Evolutionary conservation across 2,113 vertebrate species (phyloP).

Genomic region (Anarhynchus alexandrinus): DNA sequence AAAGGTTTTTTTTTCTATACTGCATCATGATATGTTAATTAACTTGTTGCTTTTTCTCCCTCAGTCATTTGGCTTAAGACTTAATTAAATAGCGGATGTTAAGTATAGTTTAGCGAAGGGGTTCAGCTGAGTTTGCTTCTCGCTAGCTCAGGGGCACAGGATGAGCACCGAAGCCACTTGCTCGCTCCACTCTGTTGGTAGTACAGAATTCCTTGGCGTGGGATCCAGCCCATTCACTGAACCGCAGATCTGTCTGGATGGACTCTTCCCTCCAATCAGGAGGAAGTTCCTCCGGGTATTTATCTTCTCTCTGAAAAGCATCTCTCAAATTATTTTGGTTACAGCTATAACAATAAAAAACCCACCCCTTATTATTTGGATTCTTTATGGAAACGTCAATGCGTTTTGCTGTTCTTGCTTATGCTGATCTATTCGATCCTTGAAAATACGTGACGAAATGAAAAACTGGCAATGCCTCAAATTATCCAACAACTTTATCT

Average conservation of each 20-base stretch:
- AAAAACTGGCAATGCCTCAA: not conserved
- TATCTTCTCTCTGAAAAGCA: not conserved
- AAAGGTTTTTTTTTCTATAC: not conserved
- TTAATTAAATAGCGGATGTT: not conserved
- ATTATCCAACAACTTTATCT: not conserved
- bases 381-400: not conserved
- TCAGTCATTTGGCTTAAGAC: not conserved
- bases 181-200: rapidly evolving
- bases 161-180: not conserved
- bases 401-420: not conserved
- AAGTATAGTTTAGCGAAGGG: not conserved
- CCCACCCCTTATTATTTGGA: not conserved
- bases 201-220: not conserved
- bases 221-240: not conserved
- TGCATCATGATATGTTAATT: not conserved
- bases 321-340: not conserved
- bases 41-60: not conserved
- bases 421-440: not conserved
- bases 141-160: not conserved
- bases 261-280: not conserved
- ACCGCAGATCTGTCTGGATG: not conserved
- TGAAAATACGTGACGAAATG: not conserved
- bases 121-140: not conserved
- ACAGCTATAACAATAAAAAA: not conserved
- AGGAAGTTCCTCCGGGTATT: not conserved